Evolutionary conservation across 2,888 invertebrate genomes (phyloP), one percentile per base, ranked within the genome.

Genomic region (Caenorhabditis sp.): DNA sequence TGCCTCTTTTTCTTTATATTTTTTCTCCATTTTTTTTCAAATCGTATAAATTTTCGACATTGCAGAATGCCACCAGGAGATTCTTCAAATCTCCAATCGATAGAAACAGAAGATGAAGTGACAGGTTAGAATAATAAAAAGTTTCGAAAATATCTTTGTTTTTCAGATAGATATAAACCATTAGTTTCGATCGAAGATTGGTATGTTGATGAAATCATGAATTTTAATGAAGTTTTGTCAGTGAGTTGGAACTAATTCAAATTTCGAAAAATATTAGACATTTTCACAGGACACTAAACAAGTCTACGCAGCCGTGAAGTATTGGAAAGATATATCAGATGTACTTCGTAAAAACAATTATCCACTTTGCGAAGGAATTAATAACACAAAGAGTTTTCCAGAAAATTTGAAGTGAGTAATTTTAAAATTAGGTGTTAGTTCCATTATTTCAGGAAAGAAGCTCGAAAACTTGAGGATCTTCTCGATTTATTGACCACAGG

Each of bases 241-340:
- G 66, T 66, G 43, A 49, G 54, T 51, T 51, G 5, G 21, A 8
- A 51, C 4, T 21, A 6, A 19, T 23, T 3, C 2, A 21, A 19
- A 51, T 51, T 51, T 21, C 31, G 31, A 31, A 31, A 6, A 31
- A 8, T 21, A 4, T 23, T 6, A 12, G 14, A 14, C 12, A 66
- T 27, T 59, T 19, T 27, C 68, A 1, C 58, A 69, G 71, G 23
- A 31, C 1, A 54, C 61, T 54, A 69, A 61, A 17, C 26, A 53
- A 8, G 66, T 69, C 0, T 58, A 61, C 12, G 58, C 27, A 12
- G 76, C 69, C 1, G 69, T 60, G 1, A 2, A 26, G 0, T 58
- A 66, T 49, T 79, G 79, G 79, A 75, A 66, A 24, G 50, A 66
- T 1, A 62, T 79, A 1, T 74, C 76, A 1, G 61, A 64, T 19